Base-by-base conservation (phyloP, 1,140 invertebrate genomes). In the Vollenhovia emeryi region DNA sequence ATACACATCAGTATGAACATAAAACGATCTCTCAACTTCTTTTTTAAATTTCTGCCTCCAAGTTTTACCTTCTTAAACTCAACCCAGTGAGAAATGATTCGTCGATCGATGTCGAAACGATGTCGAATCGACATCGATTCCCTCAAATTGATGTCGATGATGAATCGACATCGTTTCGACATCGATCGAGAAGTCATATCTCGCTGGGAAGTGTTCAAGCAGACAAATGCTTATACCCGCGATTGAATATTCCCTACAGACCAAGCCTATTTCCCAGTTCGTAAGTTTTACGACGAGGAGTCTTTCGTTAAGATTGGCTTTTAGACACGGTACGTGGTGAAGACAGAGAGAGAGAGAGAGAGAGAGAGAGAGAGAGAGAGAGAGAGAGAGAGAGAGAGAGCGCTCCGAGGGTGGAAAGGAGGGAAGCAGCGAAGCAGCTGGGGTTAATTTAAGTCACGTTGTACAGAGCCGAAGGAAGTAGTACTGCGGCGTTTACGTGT, bases 401-500 rank as follows among this genome's bases (percentile, higher is more conserved):
- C n/a, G 66, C 9, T 48, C 0, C 6, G 36, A 75, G 74, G 80
- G 45, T 30, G 57, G 43, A 18, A 18, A 11, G 9, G 30, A 15
- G 15, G 3, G n/a, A 7, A n/a, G 27, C 8, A 78, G 43, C 27
- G 75, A 60, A 59, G 36, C 66, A 82, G 50, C 66, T 82, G 69
- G 80, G 71, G 75, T 89, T 92, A 91, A 90, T 91, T 90, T 89
- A 86, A 88, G 87, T 68, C 59, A 84, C 84, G 69, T 76, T 79
- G 75, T 66, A 79, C 24, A 86, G 78, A 82, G 15, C 27, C 80
- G 82, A 90, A 90, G 85, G 82, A 90, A 86, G 62, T 55, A 60
- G 30, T 50, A 18, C 27, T 43, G 60, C 24, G 84, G 71, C 43
- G 79, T 87, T 66, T 68, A 59, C 85, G 50, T 55, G 55, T 78